These are phyloP conservation scores for Pao palembangensis DNA, from an alignment of 2,113 vertebrate species.

Conservation along the genomic window DNA sequence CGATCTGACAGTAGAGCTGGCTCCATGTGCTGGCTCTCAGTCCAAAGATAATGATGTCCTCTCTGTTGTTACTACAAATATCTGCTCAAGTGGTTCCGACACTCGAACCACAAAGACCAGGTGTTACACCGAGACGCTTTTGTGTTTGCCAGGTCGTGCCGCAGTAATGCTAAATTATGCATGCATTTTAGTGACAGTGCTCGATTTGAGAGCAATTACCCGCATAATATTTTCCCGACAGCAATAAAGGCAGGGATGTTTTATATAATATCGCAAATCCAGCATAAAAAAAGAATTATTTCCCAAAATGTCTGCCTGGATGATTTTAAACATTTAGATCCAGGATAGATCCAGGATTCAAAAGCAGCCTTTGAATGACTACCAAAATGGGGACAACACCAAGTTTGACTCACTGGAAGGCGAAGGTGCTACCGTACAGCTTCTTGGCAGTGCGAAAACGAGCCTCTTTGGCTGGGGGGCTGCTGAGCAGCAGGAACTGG, in stretches of 20 bases:
- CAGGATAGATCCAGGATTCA: not conserved
- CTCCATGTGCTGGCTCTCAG: constrained; percentile 48
- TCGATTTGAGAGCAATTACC: constrained; percentile 34
- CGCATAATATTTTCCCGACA: constrained; percentile 3
- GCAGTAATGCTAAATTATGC: constrained; percentile 31
- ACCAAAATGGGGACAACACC: too few relatives aligned
- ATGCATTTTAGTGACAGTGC: constrained; percentile 18
- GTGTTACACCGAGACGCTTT: constrained; percentile 31
- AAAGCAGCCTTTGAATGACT: not conserved
- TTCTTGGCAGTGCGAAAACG: constrained; percentile 98
- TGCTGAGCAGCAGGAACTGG: constrained; percentile 99
- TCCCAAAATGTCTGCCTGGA: constrained; percentile 3
- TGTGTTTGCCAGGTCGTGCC: constrained; percentile 19
- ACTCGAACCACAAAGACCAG: constrained; percentile 39
- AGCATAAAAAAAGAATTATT: not conserved
- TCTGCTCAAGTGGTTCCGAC: constrained; percentile 33
- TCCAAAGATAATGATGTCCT: constrained; percentile 49
- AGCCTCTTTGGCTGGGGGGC: constrained; percentile 96
- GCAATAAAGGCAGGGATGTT: constrained; percentile 1
- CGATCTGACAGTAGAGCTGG: constrained; percentile 44
- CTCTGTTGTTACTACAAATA: constrained; percentile 53
- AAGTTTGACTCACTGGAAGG: constrained; percentile 89
- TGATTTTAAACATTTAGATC: constrained; percentile 3
- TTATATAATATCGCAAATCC: constrained; percentile 14
- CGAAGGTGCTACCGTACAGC: constrained; percentile 97